These are phyloP conservation scores for Proctacanthus coquilletti DNA, from an alignment of 1,140 invertebrate genomes.

Conservation along the genomic window DNA sequence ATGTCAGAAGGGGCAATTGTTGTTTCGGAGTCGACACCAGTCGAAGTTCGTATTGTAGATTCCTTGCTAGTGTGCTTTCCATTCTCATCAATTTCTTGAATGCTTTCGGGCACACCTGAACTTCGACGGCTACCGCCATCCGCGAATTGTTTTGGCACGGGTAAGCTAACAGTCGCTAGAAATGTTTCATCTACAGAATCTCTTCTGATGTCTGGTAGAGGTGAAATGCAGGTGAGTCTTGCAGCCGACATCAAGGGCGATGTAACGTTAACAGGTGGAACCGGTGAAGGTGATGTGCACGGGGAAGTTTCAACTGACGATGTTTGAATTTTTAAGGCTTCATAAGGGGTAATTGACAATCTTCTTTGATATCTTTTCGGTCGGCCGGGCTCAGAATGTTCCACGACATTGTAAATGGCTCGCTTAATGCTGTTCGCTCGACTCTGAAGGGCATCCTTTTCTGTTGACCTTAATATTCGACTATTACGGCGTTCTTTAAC, in stretches of 20 bases:
- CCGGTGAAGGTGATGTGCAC: slow-evolving; percentile 43
- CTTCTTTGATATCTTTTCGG: slow-evolving; percentile 32
- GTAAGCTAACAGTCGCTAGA: slow-evolving; percentile 31
- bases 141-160: slow-evolving; percentile 59
- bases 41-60: neutral
- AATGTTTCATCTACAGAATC: slow-evolving; percentile 44
- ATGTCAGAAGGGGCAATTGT: slow-evolving; percentile 10
- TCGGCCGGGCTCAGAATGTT: slow-evolving; percentile 58
- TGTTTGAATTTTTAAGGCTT: slow-evolving; percentile 18
- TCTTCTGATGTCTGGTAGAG: slow-evolving; percentile 46
- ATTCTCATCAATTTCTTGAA: slow-evolving; percentile 25
- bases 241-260: slow-evolving; percentile 28
- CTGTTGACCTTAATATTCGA: slow-evolving; percentile 19
- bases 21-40: slow-evolving; percentile 10
- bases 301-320: slow-evolving; percentile 37
- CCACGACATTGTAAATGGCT: slow-evolving; percentile 67
- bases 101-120: slow-evolving; percentile 40
- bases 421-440: slow-evolving; percentile 74
- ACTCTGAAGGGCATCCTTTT: slow-evolving; percentile 38
- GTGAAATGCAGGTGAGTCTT: slow-evolving; percentile 42
- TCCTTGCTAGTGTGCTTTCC: neutral
- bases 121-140: slow-evolving; percentile 50
- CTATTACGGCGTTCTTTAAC: slow-evolving; percentile 24
- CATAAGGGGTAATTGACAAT: slow-evolving; percentile 23
- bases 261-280: slow-evolving; percentile 29